Percentiles rank a stretch among this genome's conserved stretches.
Conservation (phyloP, 2,113 vertebrate species). For the Podarcis muralis region DNA sequence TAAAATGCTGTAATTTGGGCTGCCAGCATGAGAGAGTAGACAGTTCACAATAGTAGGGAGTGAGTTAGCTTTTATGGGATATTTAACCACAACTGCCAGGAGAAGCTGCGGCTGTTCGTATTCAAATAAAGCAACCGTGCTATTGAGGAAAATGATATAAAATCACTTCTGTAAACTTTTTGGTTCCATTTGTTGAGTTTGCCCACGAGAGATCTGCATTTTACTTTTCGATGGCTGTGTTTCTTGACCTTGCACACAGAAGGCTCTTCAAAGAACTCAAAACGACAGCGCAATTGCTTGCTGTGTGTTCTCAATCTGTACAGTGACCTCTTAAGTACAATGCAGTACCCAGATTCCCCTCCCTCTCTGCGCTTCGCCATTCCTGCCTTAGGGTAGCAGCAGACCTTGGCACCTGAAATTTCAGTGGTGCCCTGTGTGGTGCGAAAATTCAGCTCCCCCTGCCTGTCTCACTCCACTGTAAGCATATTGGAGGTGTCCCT, state of each 20-base stretch:
- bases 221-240: constrained; percentile 20
- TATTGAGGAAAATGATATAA: constrained; percentile 51
- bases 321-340: background rate
- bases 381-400: too few relatives aligned
- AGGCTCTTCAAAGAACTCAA: constrained; percentile 1
- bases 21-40: constrained; percentile 68
- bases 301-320: background rate
- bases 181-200: constrained; percentile 49
- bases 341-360: background rate
- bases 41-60: constrained; percentile 62
- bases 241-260: background rate
- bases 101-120: constrained; percentile 49
- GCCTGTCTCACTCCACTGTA: too few relatives aligned
- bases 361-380: background rate
- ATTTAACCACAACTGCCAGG: constrained; percentile 62
- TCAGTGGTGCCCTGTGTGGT: too few relatives aligned
- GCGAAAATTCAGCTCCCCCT: too few relatives aligned
- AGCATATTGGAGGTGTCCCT: too few relatives aligned
- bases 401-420: too few relatives aligned
- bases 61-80: constrained; percentile 69
- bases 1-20: constrained; percentile 78
- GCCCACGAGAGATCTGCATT: constrained; percentile 15
- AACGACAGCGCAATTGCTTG: background rate
- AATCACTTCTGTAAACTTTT: constrained; percentile 41
- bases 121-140: constrained; percentile 56